Evolutionary conservation across 2,113 vertebrate species (phyloP), one percentile per base, ranked within the genome.

Genomic region (Noturus placidus): DNA sequence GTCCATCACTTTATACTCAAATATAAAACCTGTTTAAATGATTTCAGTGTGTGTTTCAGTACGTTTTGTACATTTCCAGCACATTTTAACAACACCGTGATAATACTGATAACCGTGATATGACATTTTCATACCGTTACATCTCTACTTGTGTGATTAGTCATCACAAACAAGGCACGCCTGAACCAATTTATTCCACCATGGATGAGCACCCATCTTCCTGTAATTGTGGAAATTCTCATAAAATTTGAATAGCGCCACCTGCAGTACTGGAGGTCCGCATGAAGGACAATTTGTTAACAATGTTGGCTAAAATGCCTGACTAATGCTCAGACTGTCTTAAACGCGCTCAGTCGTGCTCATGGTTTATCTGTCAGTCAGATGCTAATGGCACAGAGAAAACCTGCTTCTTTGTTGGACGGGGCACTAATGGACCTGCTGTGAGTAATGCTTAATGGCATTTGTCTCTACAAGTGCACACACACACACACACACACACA

Each of bases 401-500:
- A 87, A 70, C 85, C 85, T 80, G 72, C 72, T 79, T 65, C 67
- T 82, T 82, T 87, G 74, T 57, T 57, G 90, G 92, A 88, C 85
- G 3, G 87, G 84, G 87, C 91, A 89, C 85, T 89, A 87, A 89
- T 92, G 89, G 92, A 92, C 93, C 87, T 90, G 93, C 90, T 91
- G 86, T 61, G 63, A 90, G 91, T 91, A 90, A 84, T 76, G 87
- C 88, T 92, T 94, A 93, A 94, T 94, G 93, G 94, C 93, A 93
- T 93, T 93, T 89, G 86, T 92, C 33, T 86, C 79, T 85, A 22
- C 15, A 6, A 11, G 20, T 46, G 3, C 35, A 6, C 79, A 52
- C 46, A 50, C 46, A 30, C 25, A 78, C 74, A 7, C 33, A 6
- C 79, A 52, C 46, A 50, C 46, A 30, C 25, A 78, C 38, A 13